A percentile compares a stretch with the other conserved stretches of the same genome.
phyloP scores from a whole-genome alignment of 2,797 vertebrate species.

The Cirrhinus molitorella region DNA sequence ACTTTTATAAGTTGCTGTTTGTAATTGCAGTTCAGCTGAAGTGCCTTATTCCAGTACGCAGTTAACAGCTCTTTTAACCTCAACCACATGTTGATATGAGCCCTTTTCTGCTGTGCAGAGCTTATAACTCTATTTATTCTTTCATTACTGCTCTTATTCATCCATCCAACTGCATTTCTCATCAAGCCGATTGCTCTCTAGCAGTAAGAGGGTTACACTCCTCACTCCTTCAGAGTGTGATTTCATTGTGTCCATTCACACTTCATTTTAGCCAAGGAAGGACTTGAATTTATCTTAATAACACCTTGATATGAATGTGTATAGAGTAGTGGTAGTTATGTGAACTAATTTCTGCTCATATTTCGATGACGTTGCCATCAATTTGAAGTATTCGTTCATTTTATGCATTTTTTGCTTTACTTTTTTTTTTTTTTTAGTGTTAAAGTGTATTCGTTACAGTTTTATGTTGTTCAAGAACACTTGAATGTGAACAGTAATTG shows the following conservation, averaged over 20 bases:
- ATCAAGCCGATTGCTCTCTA: neutral
- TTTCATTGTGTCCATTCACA: neutral
- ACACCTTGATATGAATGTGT: neutral
- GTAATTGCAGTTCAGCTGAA: constrained; percentile 37
- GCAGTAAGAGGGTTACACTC: neutral
- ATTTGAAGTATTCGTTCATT: neutral
- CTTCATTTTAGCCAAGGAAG: constrained; percentile 4
- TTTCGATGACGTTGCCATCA: neutral
- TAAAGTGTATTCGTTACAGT: neutral
- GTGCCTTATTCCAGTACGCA: constrained; percentile 10
- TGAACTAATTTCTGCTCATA: neutral
- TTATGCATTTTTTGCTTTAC: neutral
- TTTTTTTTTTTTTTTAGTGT: neutral
- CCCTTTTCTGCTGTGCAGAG: constrained; percentile 51
- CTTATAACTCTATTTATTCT: constrained; percentile 14
- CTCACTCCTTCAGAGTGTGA: neutral
- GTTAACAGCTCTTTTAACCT: constrained; percentile 18
- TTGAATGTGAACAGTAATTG: neutral
- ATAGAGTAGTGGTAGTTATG: neutral
- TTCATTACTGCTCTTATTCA: constrained; percentile 5
- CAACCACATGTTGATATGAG: neutral
- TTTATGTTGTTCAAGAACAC: neutral
- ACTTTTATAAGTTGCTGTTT: constrained; percentile 19
- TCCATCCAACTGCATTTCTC: constrained; percentile 1
- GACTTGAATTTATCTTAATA: constrained; percentile 21